Percentiles rank a stretch among this genome's conserved stretches.
Evolutionary conservation across 2,113 vertebrate genomes (phyloP).

Genomic region (Pygoscelis adeliae): DNA sequence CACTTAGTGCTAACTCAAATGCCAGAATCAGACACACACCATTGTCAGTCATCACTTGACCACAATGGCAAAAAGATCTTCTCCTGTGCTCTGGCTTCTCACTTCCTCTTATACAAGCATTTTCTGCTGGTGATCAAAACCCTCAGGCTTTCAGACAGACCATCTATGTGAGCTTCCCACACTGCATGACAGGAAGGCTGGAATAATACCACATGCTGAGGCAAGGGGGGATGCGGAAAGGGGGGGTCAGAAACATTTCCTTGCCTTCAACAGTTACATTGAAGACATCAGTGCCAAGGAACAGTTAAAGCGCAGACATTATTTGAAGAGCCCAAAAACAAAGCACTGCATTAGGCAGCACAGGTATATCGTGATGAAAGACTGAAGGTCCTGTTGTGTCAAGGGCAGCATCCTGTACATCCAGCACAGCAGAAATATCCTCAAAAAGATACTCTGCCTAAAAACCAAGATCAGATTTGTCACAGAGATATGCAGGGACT

Average conservation of each 20-base stretch:
- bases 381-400: not conserved
- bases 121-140: not conserved
- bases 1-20: not conserved
- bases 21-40: not conserved
- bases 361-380: not conserved
- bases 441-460: not conserved
- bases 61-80: not conserved
- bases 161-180: not conserved
- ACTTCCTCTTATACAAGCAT: not conserved
- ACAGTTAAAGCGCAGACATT: fast-evolving
- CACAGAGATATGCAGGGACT: not conserved
- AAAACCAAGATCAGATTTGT: not conserved
- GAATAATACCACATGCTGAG: not conserved
- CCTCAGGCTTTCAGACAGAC: not conserved
- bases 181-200: not conserved
- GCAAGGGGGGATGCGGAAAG: not conserved
- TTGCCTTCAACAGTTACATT: not conserved
- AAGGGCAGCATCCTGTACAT: not conserved
- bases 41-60: not conserved
- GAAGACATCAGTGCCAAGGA: not conserved
- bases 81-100: not conserved
- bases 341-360: not conserved
- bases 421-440: not conserved
- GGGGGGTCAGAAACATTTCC: not conserved
- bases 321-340: not conserved